Evolutionary conservation across 1,140 invertebrate species (phyloP).

Genomic region (Aphis gossypii): DNA sequence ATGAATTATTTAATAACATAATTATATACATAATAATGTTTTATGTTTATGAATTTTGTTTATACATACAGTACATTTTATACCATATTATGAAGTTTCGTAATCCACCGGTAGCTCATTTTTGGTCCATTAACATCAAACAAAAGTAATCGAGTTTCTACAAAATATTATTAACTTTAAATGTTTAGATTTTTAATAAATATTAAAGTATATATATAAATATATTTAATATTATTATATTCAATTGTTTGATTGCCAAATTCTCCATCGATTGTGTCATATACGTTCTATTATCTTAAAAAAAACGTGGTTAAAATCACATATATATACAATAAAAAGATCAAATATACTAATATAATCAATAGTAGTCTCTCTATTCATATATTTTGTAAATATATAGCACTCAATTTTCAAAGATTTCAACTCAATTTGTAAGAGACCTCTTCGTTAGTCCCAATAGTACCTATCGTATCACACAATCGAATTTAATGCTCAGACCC

Average conservation of each 20-base stretch:
- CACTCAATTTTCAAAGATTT: conserved; percentile 10
- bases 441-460: background rate
- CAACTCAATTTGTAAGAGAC: background rate
- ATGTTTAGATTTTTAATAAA: background rate
- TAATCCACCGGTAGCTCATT: background rate
- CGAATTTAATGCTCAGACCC: background rate
- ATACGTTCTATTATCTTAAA: no score
- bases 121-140: background rate
- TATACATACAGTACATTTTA: background rate
- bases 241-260: no score
- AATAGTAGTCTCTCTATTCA: background rate
- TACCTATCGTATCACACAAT: background rate
- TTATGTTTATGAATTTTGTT: background rate
- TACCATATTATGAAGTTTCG: background rate
- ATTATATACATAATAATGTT: background rate
- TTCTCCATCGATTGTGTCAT: no score
- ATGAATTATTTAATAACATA: background rate
- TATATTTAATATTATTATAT: background rate
- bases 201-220: background rate
- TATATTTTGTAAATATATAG: background rate
- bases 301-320: no score
- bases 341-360: background rate
- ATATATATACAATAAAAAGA: background rate
- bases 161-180: background rate
- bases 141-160: background rate